Evolutionary conservation across 2,888 invertebrate genomes (phyloP), one percentile per base, ranked within the genome.

Genomic region (Acanthosoma haemorrhoidale): DNA sequence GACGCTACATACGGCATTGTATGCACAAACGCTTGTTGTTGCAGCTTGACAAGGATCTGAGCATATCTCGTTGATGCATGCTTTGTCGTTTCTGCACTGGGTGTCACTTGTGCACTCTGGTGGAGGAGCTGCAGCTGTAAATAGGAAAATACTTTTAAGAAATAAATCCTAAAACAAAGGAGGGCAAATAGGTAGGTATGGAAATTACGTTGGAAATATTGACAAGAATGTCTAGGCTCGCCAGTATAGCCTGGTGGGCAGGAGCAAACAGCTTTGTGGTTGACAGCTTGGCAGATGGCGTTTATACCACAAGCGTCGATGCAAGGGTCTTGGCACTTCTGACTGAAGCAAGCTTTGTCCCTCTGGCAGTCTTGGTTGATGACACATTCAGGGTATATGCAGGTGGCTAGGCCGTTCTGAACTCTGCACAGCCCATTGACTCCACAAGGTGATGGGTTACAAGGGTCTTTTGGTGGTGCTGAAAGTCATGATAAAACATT

Each of bases 341-440:
- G 91, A 39, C 86, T 86, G 76, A 90, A 88, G 77, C 94, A 94
- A 1, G 91, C 88, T 75, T 88, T 87, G 74, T 91, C 87, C 69
- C 90, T 85, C 0, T 91, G 85, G 80, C 94, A 95, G 76, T 94
- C 94, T n/a, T 90, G 88, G 78, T 94, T 94, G 68, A 90, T 88
- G 3, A 94, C 83, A 79, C 94, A 94, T 80, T 94, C 94, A 0
- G 93, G 93, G 80, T 92, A 93, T 68, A 86, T 84, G 77, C 93
- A 94, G 66, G 85, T 84, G 0, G 91, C 90, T 3, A 84, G 84
- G 15, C 84, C 84, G 73, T 89, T 90, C 71, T 87, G 83, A 1
- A 88, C 84, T 70, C 87, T 85, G 78, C 94, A 94, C 74, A 90
- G 86, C 4, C 94, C 94, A 77, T 92, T 92, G 63, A 86, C 85